phyloP scores from a whole-genome alignment of 2,888 invertebrate species.

The Drosophila diplacantha region DNA sequence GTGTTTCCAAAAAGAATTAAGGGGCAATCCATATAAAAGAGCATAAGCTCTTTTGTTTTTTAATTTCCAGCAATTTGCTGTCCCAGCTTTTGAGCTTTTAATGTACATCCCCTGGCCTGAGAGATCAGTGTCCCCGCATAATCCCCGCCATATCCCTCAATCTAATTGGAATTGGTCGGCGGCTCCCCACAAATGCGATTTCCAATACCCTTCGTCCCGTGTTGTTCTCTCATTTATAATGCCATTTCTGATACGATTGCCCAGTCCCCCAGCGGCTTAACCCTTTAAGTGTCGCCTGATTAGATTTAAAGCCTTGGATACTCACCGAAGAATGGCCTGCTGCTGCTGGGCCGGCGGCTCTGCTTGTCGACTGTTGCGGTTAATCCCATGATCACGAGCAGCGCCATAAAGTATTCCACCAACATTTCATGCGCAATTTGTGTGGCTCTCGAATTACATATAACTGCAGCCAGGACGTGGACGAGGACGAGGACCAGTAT shows the following conservation, averaged over 20 bases:
- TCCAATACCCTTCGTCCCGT: conserved; percentile 5
- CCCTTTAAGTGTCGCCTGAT: conserved; percentile 35
- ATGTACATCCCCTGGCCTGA: background rate
- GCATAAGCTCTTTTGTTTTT: background rate
- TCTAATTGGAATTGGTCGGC: conserved; percentile 20
- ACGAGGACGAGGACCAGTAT: conserved; percentile 3
- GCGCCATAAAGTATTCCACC: conserved; percentile 77
- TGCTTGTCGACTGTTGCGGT: conserved; percentile 74
- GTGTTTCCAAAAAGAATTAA: background rate
- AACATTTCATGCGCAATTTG: conserved; percentile 78
- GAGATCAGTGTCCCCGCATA: conserved; percentile 6
- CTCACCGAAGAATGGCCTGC: conserved; percentile 69
- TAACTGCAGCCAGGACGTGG: conserved; percentile 59
- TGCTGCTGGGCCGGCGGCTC: conserved; percentile 39
- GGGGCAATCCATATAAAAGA: background rate
- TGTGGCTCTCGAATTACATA: conserved; percentile 64
- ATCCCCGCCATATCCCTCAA: conserved; percentile 21
- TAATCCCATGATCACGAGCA: conserved; percentile 78
- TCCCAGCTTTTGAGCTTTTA: background rate
- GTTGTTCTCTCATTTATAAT: conserved; percentile 19
- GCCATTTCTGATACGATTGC: conserved; percentile 24
- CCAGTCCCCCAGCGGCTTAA: conserved; percentile 16
- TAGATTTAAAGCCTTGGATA: conserved; percentile 43
- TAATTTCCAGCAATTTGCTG: background rate
- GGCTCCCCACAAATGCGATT: background rate